Percentiles rank a stretch among this genome's conserved stretches.
These are phyloP conservation scores for Neodiprion virginianus DNA, from an alignment of 1,140 invertebrate species.

Conservation along the genomic window DNA sequence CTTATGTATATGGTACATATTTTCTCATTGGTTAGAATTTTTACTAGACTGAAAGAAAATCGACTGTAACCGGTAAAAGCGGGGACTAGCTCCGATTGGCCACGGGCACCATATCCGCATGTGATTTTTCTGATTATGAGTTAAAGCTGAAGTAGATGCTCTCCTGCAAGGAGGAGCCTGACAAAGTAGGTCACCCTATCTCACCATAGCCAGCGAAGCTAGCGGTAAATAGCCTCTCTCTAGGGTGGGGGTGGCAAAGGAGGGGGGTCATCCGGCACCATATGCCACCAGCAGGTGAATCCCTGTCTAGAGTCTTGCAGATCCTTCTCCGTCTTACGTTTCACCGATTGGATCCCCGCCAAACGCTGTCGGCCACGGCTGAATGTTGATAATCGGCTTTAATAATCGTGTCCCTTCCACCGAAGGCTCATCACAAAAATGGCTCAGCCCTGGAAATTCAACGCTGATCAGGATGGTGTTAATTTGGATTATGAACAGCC, in stretches of 20 bases:
- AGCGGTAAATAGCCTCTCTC: constrained; percentile 26
- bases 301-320: constrained; percentile 18
- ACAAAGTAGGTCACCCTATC: constrained; percentile 60
- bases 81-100: constrained; percentile 1
- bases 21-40: constrained; percentile 21
- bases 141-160: constrained; percentile 53
- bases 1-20: neutral
- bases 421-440: neutral
- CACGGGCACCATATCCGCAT: constrained; percentile 25
- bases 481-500: no score
- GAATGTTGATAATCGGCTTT: neutral
- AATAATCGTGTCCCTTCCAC: neutral
- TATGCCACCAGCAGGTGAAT: constrained; percentile 25
- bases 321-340: constrained; percentile 37
- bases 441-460: neutral
- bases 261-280: constrained; percentile 32
- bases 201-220: constrained; percentile 3
- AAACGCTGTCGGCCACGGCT: constrained; percentile 26
- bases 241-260: constrained; percentile 26
- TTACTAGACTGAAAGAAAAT: constrained; percentile 11
- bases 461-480: neutral
- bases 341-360: constrained; percentile 38
- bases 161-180: constrained; percentile 61
- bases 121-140: constrained; percentile 60
- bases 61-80: neutral